Percentiles rank a stretch among this genome's conserved stretches.
phyloP scores from a whole-genome alignment of 2,113 vertebrate species.

The Chunga burmeisteri region DNA sequence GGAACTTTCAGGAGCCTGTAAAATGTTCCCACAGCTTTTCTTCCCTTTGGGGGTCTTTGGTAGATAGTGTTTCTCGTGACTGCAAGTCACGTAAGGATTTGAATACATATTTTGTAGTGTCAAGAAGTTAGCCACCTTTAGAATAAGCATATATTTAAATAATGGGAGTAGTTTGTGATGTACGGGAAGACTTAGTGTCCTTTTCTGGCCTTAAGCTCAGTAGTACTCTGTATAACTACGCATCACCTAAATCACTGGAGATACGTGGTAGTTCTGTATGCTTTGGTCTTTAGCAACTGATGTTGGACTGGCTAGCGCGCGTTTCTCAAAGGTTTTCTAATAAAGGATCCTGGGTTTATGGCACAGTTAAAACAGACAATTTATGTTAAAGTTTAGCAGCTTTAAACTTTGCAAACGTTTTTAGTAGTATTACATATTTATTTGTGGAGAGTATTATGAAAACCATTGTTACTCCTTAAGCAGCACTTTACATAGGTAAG shows the following conservation, averaged over 20 bases:
- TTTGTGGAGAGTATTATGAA: neutral
- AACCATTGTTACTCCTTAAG: neutral
- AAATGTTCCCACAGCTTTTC: neutral
- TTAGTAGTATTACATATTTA: fast-evolving
- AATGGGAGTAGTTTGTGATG: neutral
- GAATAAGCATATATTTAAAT: neutral
- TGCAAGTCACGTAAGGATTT: neutral
- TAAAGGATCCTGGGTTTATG: fast-evolving
- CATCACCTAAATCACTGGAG: neutral
- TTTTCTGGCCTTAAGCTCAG: neutral
- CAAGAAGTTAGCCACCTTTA: neutral
- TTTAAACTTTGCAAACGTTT: neutral
- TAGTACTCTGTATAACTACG: neutral
- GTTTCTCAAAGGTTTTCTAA: neutral
- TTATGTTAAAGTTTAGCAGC: neutral
- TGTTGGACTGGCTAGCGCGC: neutral
- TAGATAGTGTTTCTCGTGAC: neutral
- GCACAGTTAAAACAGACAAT: neutral
- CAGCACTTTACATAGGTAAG: neutral
- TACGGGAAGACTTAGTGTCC: neutral
- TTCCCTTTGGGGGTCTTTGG: neutral
- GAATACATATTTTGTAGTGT: neutral
- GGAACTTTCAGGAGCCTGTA: neutral
- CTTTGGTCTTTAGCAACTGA: neutral
- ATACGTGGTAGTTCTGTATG: neutral